Evolutionary conservation across 2,888 invertebrate species (phyloP), one percentile per base, ranked within the genome.

Genomic region (Mechanitis messenoides): DNA sequence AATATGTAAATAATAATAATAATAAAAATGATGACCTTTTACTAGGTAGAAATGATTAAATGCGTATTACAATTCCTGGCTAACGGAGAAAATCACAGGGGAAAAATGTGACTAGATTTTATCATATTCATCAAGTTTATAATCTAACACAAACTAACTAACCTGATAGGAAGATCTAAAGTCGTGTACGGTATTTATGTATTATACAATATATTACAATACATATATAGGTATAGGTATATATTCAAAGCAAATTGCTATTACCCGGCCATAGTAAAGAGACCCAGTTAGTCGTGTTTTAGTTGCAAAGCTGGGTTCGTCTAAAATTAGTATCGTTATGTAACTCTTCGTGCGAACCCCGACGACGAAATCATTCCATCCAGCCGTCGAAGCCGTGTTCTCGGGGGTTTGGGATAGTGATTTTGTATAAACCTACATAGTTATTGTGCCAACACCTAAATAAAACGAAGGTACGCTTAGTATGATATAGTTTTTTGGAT

Each of bases 341-440:
- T 74, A 80, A 80, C 80, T 83, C 84, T 85, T 83, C 85, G 85
- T 89, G 89, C 72, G 77, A 77, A 77, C 77, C 78, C 78, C 88
- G 87, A 86, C 88, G 89, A 87, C 87, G 84, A 90, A 89, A 87
- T 88, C 87, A 89, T 90, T 90, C 89, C 89, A 90, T 89, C 89
- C 89, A 89, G 89, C 87, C 89, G 88, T 90, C 87, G 89, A 87
- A 87, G 89, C 87, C 84, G 87, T 84, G 84, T 88, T 88, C 87
- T 88, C 83, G 85, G 87, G 87, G 89, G 88, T 85, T 87, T 87
- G 83, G 85, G 81, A 86, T 85, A 83, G 86, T 84, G 86, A 85
- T 87, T 85, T 84, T 85, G 77, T 80, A 82, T 81, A 83, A 85
- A 85, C 83, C 79, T 83, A 79, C 77, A 80, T 79, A 84, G 84